Evolutionary conservation across 2,888 invertebrate genomes (phyloP).

Genomic region (Harpalus rubripes): DNA sequence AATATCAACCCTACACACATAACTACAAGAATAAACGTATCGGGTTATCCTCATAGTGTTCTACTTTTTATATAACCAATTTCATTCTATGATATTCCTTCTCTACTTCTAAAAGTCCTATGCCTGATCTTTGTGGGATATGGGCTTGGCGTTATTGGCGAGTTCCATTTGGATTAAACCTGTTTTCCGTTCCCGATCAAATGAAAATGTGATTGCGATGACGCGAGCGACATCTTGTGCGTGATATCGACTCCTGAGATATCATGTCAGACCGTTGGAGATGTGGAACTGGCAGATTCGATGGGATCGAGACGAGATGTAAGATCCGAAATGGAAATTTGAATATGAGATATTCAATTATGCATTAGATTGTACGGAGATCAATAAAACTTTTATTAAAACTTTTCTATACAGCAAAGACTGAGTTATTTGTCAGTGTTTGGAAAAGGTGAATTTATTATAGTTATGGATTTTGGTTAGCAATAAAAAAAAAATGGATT

Average conservation of each 20-base stretch:
- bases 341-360: conserved; percentile 19
- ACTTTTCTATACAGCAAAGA: not conserved
- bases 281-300: conserved; percentile 22
- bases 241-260: conserved; percentile 28
- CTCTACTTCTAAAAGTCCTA: too few species aligned
- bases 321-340: conserved; percentile 16
- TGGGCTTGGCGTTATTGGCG: not conserved
- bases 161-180: conserved; percentile 48
- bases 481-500: not conserved
- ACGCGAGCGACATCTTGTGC: conserved; percentile 56
- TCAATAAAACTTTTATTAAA: conserved; percentile 7
- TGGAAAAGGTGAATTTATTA: not conserved
- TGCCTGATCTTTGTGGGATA: not conserved
- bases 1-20: too few species aligned
- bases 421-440: not conserved
- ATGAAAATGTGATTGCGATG: conserved; percentile 61
- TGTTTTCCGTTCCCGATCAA: conserved; percentile 57
- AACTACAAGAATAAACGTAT: too few species aligned
- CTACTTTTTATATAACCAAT: too few species aligned
- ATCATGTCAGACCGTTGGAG: not conserved
- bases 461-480: not conserved
- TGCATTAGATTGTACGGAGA: conserved; percentile 15
- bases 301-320: not conserved
- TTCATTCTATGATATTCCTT: too few species aligned
- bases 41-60: too few species aligned